Conservation (phyloP, 1,140 invertebrate species). For the Drosophila orosa region DNA sequence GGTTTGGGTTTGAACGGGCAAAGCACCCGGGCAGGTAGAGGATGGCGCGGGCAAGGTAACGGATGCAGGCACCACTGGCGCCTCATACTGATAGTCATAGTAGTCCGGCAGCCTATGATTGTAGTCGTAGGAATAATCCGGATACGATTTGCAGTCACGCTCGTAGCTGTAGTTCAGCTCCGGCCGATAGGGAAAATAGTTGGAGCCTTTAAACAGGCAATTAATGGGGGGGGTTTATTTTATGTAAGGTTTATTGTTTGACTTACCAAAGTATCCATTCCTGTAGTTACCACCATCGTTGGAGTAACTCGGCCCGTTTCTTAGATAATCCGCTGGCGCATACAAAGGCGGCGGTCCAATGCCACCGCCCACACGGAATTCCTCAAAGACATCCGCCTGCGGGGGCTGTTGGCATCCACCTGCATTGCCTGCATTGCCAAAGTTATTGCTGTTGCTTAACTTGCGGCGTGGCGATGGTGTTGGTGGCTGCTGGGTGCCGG, state of each 20-base stretch:
- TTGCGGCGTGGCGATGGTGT: slow-evolving; percentile 89
- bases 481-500: slow-evolving; percentile 86
- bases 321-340: slow-evolving; percentile 85
- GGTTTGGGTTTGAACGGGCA: slow-evolving; percentile 45
- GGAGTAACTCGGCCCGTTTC: slow-evolving; percentile 79
- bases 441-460: slow-evolving; percentile 86
- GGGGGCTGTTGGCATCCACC: not conserved
- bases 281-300: slow-evolving; percentile 76
- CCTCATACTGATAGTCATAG: slow-evolving; percentile 76
- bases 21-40: slow-evolving; percentile 6
- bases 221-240: too few relatives aligned
- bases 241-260: not conserved
- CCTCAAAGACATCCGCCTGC: slow-evolving; percentile 54
- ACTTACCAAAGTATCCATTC: slow-evolving; percentile 80
- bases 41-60: not conserved
- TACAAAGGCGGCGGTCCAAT: slow-evolving; percentile 66
- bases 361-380: slow-evolving; percentile 70
- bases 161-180: slow-evolving; percentile 79
- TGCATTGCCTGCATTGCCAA: slow-evolving; percentile 46
- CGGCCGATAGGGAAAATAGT: slow-evolving; percentile 82
- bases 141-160: slow-evolving; percentile 83
- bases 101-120: slow-evolving; percentile 80
- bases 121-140: slow-evolving; percentile 83
- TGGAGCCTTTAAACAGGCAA: slow-evolving; percentile 64
- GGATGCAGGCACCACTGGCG: slow-evolving; percentile 36